Base-by-base conservation (phyloP, 2,888 invertebrate species). In the Crepidodera aurea region DNA sequence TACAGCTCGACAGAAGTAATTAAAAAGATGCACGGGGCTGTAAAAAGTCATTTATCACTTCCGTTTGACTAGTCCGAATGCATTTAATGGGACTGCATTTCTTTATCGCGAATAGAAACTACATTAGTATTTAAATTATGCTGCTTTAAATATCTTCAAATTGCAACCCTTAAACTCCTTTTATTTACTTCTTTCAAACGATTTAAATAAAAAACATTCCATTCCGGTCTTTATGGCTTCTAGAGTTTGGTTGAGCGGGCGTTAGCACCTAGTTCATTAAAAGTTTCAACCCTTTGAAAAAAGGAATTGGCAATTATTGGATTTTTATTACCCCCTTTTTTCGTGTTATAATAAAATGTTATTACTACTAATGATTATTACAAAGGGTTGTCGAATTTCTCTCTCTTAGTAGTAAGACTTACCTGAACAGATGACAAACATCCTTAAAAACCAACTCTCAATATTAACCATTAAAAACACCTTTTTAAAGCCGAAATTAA, bases 71-170 rank as follows among this genome's bases (percentile, higher is more conserved):
- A 62, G 63, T 68, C 65, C 65, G 60, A 71, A 68, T 73, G 71
- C 69, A 70, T 64, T 73, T 70, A 73, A 73, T 73, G 67, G 72
- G 59, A 48, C 46, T 66, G 69, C 69, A 69, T 60, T 70, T 65
- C 70, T 73, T 75, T 75, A 73, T 72, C 72, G 67, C 55, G 66
- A 73, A 75, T 72, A 72, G 73, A 71, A 74, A 72, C 66, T 71
- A 68, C 73, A 75, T 75, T 75, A 75, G 73, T 71, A 71, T 70
- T 71, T 72, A 74, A 75, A 73, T 75, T 75, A 74, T 73, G 69
- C 71, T 67, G 73, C 74, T 68, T 70, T 74, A 73, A 74, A 73
- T 74, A 74, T 74, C 71, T 69, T 66, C 64, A 68, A 72, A 73
- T 72, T 71, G 75, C 73, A 69, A 70, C 71, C 64, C 70, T 73